These are phyloP conservation scores for Oasisia sp. DNA, from an alignment of 2,888 invertebrate genomes.

Conservation along the genomic window DNA sequence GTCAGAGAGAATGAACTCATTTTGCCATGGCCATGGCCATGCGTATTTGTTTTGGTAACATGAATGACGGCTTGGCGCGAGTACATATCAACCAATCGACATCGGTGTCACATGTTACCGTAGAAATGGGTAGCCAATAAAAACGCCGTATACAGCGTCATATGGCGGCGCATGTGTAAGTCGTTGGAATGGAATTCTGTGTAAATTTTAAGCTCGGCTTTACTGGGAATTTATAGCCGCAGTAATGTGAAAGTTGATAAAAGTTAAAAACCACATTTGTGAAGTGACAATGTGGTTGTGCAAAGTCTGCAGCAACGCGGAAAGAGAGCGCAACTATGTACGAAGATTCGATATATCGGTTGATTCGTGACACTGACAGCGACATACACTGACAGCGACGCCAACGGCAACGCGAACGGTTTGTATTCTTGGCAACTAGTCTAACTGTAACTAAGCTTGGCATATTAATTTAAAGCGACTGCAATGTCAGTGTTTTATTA, in stretches of 20 bases:
- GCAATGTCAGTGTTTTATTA: background rate
- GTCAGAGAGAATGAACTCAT: background rate
- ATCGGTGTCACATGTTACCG: background rate
- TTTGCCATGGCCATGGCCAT: background rate
- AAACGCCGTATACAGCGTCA: background rate
- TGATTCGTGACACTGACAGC: background rate
- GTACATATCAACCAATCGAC: background rate
- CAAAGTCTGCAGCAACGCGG: background rate
- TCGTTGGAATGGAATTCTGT: background rate
- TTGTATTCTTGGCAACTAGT: background rate
- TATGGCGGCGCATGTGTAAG: background rate
- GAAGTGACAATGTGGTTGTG: conserved; percentile 5
- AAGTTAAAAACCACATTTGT: background rate
- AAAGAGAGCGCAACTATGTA: background rate
- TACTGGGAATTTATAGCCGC: background rate
- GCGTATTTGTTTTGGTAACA: conserved; percentile 3
- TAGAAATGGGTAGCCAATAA: conserved; percentile 25
- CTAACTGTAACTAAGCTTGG: background rate
- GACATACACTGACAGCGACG: background rate
- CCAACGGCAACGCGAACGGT: background rate
- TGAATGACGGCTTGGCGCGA: conserved; percentile 10
- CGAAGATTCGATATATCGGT: conserved; percentile 22
- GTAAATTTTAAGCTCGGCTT: background rate
- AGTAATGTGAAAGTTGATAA: background rate
- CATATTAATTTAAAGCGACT: background rate